Base-by-base conservation (phyloP, 2,888 invertebrate genomes). In the Trissolcus japonicus region DNA sequence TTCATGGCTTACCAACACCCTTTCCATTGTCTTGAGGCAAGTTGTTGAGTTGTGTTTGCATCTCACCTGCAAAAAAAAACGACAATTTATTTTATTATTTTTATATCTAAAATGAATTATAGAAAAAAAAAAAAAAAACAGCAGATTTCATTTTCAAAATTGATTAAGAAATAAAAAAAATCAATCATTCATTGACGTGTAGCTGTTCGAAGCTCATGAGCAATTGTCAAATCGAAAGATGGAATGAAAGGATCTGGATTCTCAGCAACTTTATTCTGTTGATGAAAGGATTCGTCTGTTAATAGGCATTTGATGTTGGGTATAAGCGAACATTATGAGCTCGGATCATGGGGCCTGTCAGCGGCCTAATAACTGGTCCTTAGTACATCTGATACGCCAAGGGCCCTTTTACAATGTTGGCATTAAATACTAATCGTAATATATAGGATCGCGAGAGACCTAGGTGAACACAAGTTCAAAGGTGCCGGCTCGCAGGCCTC, bases 351-450 rank as follows among this genome's bases (percentile, higher is more conserved):
- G 46, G 87, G 86, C 86, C 86, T 87, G 88, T 88, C 88, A 87
- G 84, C 79, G 80, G 82, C 74, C 87, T 88, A 88, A 88, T 88
- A 88, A 88, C 87, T 88, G 84, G 86, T 85, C 83, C 82, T 80
- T 77, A 72, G 81, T 82, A 83, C 86, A 86, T 87, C 86, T 87
- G 87, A 88, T 87, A 87, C 83, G 86, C 81, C 83, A 82, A 84
- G 84, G 86, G 84, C 83, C 83, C 81, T 83, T 82, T 84, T 83
- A 88, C 86, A 87, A 86, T 85, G 86, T 87, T 84, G 80, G 87
- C 81, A 87, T 86, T 87, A 86, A 88, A 87, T 85, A 86, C 87
- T 86, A 87, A 88, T 88, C 87, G 87, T 83, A 85, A 86, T 84
- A 82, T 78, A 82, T 72, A 72, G 76, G 76, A 80, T 80, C 80